Evolutionary conservation across 2,797 vertebrate genomes (phyloP).

Genomic region (Lepilemur ruficaudatus): DNA sequence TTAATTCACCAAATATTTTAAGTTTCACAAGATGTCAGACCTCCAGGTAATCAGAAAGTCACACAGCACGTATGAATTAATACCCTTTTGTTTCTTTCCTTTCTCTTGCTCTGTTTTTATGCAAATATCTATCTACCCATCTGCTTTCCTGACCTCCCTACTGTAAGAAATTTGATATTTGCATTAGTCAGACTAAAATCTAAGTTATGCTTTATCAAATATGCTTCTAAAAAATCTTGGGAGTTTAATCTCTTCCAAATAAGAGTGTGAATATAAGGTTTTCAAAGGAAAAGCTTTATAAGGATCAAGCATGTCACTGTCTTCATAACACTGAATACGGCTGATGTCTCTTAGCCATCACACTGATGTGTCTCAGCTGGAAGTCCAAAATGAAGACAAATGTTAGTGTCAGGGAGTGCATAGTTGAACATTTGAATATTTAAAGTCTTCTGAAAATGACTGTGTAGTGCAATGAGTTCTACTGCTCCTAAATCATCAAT

Average conservation of each 20-base stretch:
- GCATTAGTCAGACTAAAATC: neutral
- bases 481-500: constrained; percentile 58
- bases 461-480: constrained; percentile 24
- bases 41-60: neutral
- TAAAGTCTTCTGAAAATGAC: constrained; percentile 59
- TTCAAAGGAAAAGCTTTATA: constrained; percentile 35
- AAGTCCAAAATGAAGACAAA: constrained; percentile 68
- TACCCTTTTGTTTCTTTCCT: neutral
- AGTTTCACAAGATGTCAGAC: neutral
- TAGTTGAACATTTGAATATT: constrained; percentile 70
- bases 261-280: neutral
- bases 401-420: constrained; percentile 55
- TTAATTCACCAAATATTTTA: constrained; percentile 15
- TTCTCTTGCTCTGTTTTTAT: neutral
- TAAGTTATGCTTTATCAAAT: neutral
- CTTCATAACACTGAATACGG: neutral
- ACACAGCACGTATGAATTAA: neutral
- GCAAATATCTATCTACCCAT: neutral
- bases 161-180: neutral
- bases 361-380: constrained; percentile 61
- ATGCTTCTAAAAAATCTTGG: neutral
- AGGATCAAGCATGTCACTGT: neutral
- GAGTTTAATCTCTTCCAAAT: neutral
- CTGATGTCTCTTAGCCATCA: constrained; percentile 37
- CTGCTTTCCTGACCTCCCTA: neutral